A percentile compares a stretch with the other conserved stretches of the same genome.
Conservation (phyloP, 2,797 vertebrate genomes). For the Ceryle rudis region DNA sequence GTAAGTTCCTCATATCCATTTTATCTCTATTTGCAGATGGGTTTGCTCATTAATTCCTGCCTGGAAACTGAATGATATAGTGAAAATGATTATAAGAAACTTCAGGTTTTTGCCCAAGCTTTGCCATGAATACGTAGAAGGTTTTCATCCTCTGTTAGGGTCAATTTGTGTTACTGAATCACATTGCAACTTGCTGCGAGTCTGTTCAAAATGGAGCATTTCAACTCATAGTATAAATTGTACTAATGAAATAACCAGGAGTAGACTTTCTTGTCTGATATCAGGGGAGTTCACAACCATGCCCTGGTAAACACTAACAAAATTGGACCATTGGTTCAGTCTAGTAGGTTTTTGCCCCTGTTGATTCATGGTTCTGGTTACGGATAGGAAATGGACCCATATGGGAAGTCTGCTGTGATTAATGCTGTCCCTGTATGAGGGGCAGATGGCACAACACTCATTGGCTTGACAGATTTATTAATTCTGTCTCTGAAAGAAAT, state of each 20-base stretch:
- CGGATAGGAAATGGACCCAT: not conserved
- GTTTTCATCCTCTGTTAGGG: not conserved
- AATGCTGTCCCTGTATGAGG: not conserved
- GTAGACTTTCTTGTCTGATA: not conserved
- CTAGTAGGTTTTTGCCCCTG: accelerated
- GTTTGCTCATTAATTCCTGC: not conserved
- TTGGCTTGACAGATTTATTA: not conserved
- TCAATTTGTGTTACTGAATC: not conserved
- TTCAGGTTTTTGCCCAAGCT: not conserved
- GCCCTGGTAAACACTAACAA: not conserved
- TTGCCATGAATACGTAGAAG: not conserved
- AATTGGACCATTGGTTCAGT: not conserved
- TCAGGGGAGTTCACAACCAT: not conserved
- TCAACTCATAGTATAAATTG: not conserved
- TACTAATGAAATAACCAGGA: not conserved
- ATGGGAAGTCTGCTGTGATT: not conserved
- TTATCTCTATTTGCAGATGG: not conserved
- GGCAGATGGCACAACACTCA: not conserved
- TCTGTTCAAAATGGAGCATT: not conserved
- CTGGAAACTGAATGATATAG: not conserved
- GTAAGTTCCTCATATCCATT: not conserved
- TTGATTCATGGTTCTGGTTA: not conserved
- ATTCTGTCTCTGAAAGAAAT: not conserved
- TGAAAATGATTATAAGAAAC: not conserved
- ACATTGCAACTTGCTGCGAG: accelerated